Conservation (phyloP, 37 sponge, comb jelly and placozoan genomes). For the Chondrilla cf. caribensis region DNA sequence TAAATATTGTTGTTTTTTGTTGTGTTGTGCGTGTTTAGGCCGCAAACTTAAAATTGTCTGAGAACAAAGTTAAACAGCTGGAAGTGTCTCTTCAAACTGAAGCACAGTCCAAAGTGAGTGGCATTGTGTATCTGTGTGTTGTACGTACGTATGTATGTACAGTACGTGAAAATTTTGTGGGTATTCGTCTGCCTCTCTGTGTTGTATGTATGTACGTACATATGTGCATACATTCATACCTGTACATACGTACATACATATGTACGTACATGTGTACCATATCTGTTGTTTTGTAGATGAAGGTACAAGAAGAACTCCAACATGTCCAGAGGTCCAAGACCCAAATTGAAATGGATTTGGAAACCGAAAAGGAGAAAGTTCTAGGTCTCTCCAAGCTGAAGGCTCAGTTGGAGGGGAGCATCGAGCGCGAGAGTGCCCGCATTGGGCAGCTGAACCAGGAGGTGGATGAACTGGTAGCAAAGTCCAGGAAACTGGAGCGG, state of each 20-base stretch:
- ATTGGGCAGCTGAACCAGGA: not conserved
- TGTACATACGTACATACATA: not conserved
- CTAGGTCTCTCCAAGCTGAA: not conserved
- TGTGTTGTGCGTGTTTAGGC: no score
- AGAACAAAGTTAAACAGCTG: no score
- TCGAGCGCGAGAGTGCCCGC: not conserved
- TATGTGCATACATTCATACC: not conserved
- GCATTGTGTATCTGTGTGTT: no score
- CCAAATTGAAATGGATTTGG: constrained; percentile 11
- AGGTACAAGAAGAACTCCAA: not conserved
- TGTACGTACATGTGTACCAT: not conserved
- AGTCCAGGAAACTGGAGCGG: not conserved
- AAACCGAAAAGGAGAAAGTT: not conserved
- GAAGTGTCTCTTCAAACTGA: no score
- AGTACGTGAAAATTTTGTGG: no score
- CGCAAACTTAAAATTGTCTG: no score
- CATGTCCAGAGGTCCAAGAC: not conserved
- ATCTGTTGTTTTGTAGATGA: not conserved
- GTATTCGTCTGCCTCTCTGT: no score
- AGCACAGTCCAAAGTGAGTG: no score
- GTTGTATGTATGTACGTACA: not conserved
- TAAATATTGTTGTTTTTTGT: no score
- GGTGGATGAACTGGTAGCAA: not conserved
- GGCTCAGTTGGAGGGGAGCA: not conserved
- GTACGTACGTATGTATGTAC: no score